phyloP scores from a whole-genome alignment of 2,113 vertebrate species.

The Prionailurus viverrinus region DNA sequence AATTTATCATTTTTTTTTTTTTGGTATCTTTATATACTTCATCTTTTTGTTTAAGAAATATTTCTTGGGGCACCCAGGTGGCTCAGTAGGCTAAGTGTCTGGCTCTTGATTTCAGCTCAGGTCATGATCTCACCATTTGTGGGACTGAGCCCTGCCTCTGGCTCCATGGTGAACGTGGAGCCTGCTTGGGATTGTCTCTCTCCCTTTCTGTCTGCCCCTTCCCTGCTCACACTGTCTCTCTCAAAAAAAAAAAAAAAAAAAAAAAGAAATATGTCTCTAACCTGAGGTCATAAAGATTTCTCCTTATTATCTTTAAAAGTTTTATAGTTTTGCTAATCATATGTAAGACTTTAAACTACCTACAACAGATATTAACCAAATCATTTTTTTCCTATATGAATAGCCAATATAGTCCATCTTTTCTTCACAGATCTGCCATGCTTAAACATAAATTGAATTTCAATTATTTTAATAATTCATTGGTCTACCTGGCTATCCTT shows the following conservation, averaged over 20 bases:
- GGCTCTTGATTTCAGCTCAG: no score
- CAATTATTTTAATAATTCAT: background rate
- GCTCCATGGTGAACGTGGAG: no score
- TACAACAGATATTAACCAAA: background rate
- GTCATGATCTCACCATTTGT: no score
- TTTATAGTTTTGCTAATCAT: background rate
- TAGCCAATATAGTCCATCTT: background rate
- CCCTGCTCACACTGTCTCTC: no score
- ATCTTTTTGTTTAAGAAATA: constrained; percentile 16
- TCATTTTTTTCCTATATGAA: background rate
- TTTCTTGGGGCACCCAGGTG: background rate
- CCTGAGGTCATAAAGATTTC: background rate
- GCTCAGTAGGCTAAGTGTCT: no score
- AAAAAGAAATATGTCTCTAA: background rate
- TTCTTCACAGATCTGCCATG: background rate
- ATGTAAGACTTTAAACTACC: background rate
- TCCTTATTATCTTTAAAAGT: background rate
- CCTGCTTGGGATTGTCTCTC: no score
- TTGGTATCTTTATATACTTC: background rate
- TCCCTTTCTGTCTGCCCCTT: no score
- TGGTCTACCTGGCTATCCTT: background rate
- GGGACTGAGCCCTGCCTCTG: no score
- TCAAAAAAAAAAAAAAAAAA: no score
- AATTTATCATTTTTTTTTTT: background rate
- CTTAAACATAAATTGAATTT: background rate